Evolutionary conservation across 2,113 vertebrate species (phyloP), one percentile per base, ranked within the genome.

Genomic region (Corythornis madagascariensis): DNA sequence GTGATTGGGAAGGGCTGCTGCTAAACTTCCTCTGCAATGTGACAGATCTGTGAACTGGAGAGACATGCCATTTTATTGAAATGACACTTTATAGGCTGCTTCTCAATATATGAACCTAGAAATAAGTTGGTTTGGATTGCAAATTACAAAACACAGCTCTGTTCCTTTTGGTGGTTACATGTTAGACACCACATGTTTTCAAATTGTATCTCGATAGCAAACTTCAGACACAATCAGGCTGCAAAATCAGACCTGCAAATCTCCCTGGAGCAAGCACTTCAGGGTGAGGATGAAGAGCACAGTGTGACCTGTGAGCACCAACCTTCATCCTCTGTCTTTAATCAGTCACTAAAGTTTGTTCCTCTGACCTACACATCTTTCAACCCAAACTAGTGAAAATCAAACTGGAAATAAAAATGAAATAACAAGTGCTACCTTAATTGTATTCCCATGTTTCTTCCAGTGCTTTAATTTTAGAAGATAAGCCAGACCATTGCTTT

Each of bases 1-100:
- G 67, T 83, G 63, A 83, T 86, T 87, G 79, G 72, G 85, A 91
- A 50, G 28, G 48, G 86, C 43, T 79, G 45, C 59, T 88, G 38
- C 43, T 94, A 92, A 96, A 81, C 81, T 88, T 80, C 57, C 33
- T 96, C 89, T 83, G 80, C 91, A 91, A 78, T 31, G 13, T 78
- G 88, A 87, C 57, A 48, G 13, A 92, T 74, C 67, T 80, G n/a
- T 89, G 66, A 86, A 82, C 24, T 52, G 87, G 56, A 93, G 84
- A 95, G 85, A 66, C 19, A 29, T 22, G 18, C 7, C 50, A 72
- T 74, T 87, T 88, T 72, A 86, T 77, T 86, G 61, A 72, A 93
- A 91, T 11, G 71, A 59, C 43, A 43, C 40, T 76, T 33, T 66
- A 0, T 45, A 76, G 35, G 56, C 38, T 72, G 35, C 25, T 88